Evolutionary conservation across 2,888 invertebrate genomes (phyloP).

Genomic region (Lithodes maja): DNA sequence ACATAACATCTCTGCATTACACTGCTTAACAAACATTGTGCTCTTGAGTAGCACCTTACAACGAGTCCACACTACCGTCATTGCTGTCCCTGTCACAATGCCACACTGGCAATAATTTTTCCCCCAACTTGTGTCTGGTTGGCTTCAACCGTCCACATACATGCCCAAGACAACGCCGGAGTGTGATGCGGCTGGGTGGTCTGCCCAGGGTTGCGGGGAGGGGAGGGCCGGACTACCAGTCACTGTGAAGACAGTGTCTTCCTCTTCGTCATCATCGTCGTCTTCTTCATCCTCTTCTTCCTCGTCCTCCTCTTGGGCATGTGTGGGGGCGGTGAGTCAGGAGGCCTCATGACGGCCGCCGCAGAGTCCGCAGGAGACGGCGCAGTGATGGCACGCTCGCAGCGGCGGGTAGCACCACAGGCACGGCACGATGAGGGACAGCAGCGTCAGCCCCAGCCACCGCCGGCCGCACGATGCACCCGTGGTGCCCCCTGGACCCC

Average conservation of each 20-base stretch:
- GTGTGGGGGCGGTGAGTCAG: slow-evolving; percentile 64
- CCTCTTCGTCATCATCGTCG: slow-evolving; percentile 52
- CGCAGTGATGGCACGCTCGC: slow-evolving; percentile 88
- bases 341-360: slow-evolving; percentile 84
- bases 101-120: slow-evolving; percentile 60
- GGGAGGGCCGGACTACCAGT: slow-evolving; percentile 59
- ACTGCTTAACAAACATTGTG: slow-evolving; percentile 62
- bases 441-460: slow-evolving; percentile 90
- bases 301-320: slow-evolving; percentile 54
- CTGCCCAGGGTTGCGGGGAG: slow-evolving; percentile 61
- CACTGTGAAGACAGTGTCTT: slow-evolving; percentile 63
- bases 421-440: slow-evolving; percentile 93
- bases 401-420: slow-evolving; percentile 95
- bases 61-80: slow-evolving; percentile 55
- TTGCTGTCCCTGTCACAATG: slow-evolving; percentile 63
- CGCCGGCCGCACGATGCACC: slow-evolving; percentile 85
- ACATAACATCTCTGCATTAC: slow-evolving; percentile 54
- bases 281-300: slow-evolving; percentile 55
- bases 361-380: slow-evolving; percentile 86
- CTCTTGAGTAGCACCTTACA: slow-evolving; percentile 57
- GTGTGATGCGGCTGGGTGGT: slow-evolving; percentile 56
- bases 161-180: slow-evolving; percentile 61
- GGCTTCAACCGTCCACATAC: slow-evolving; percentile 64
- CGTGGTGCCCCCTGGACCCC: slow-evolving; percentile 74
- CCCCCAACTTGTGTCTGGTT: slow-evolving; percentile 41